phyloP scores from a whole-genome alignment of 2,797 vertebrate species.

The Crypturellus tataupa region DNA sequence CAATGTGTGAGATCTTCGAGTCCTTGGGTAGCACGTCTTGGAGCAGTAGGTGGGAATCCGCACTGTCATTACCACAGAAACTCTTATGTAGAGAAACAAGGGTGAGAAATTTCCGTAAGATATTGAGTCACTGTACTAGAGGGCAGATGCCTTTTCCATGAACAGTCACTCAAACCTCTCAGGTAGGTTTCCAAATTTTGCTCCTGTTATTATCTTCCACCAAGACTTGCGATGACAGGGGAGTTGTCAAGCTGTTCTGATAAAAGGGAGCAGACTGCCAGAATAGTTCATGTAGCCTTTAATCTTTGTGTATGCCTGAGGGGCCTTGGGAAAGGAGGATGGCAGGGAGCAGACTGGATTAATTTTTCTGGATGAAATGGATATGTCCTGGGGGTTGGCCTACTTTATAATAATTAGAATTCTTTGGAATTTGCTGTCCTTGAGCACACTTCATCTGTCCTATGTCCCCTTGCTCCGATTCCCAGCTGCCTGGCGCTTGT shows the following conservation, averaged over 20 bases:
- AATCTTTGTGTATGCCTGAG: slow-evolving; percentile 72
- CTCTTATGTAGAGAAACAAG: background rate
- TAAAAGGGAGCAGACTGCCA: slow-evolving; percentile 67
- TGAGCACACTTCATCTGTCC: slow-evolving; percentile 51
- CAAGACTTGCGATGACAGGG: slow-evolving; percentile 44
- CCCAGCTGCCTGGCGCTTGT: background rate
- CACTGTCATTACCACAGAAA: rapidly evolving
- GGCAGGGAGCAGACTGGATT: slow-evolving; percentile 63
- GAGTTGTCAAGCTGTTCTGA: slow-evolving; percentile 70
- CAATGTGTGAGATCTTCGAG: background rate
- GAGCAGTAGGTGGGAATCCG: background rate
- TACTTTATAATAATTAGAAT: slow-evolving; percentile 73
- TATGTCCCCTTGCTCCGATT: background rate
- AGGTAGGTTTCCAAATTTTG: slow-evolving; percentile 32
- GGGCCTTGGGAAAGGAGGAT: slow-evolving; percentile 62
- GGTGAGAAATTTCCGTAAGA: background rate
- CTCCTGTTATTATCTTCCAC: slow-evolving; percentile 37
- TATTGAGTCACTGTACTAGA: background rate
- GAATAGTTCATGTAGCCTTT: slow-evolving; percentile 64
- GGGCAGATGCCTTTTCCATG: background rate
- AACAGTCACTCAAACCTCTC: background rate
- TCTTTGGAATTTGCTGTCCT: slow-evolving; percentile 68
- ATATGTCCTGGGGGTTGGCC: slow-evolving; percentile 69
- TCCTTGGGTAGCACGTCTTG: background rate
- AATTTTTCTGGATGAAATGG: slow-evolving; percentile 72